phyloP scores from a whole-genome alignment of 2,888 invertebrate species.

The Leptopilina myrica region DNA sequence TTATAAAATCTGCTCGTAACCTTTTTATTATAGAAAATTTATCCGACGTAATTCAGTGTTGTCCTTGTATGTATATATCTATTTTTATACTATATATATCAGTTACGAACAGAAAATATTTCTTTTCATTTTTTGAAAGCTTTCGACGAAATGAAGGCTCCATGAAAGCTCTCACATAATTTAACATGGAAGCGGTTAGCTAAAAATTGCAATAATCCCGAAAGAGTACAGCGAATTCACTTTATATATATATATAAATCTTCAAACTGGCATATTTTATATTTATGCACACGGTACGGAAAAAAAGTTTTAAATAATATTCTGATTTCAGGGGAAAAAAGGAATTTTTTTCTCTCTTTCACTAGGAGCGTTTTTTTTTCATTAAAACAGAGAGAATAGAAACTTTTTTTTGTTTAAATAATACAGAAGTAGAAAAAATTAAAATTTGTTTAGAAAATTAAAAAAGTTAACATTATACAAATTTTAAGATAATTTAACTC shows the following conservation, averaged over 20 bases:
- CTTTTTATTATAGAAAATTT: slow-evolving; percentile 24
- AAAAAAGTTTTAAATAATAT: too few relatives aligned
- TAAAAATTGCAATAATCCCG: slow-evolving; percentile 32
- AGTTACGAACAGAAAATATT: slow-evolving; percentile 26
- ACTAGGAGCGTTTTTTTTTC: too few relatives aligned
- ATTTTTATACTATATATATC: not conserved
- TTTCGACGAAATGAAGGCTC: slow-evolving; percentile 26
- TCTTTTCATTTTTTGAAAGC: slow-evolving; percentile 4
- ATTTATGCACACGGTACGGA: too few relatives aligned
- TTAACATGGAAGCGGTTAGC: slow-evolving; percentile 20
- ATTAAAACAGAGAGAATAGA: too few relatives aligned
- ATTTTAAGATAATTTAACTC: too few relatives aligned
- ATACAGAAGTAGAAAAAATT: too few relatives aligned
- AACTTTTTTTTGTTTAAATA: too few relatives aligned
- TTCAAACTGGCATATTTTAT: too few relatives aligned
- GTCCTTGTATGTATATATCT: not conserved
- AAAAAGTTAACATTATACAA: too few relatives aligned
- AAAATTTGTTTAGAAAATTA: too few relatives aligned
- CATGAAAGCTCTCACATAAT: slow-evolving; percentile 13
- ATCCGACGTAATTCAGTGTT: slow-evolving; percentile 7
- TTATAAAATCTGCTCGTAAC: slow-evolving; percentile 5
- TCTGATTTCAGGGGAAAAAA: not conserved
- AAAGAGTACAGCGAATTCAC: slow-evolving; percentile 2
- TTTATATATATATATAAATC: not conserved
- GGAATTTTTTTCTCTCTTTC: not conserved